phyloP scores from a whole-genome alignment of 1,140 invertebrate genomes.

The Temnothorax nylanderi region DNA sequence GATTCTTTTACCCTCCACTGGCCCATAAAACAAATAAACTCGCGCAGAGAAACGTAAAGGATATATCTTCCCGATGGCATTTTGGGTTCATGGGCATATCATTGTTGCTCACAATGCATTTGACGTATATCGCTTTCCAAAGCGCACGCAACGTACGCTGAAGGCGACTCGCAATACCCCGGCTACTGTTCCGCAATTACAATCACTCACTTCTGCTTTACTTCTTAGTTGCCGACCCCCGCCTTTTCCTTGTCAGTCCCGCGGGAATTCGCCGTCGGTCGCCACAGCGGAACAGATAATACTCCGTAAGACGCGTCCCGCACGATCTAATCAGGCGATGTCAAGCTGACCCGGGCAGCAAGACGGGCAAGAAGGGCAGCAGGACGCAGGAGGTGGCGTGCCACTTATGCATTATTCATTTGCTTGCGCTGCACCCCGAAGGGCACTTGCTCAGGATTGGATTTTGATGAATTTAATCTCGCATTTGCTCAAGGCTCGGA shows the following conservation, averaged over 20 bases:
- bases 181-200: constrained; percentile 81
- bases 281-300: constrained; percentile 30
- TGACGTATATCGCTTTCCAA: not conserved
- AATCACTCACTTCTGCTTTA: constrained; percentile 77
- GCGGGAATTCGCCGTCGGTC: constrained; percentile 2
- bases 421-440: constrained; percentile 61
- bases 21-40: no score
- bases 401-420: constrained; percentile 84
- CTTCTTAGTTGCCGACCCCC: not conserved
- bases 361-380: constrained; percentile 15
- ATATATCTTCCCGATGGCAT: not conserved
- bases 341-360: constrained; percentile 55
- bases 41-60: not conserved
- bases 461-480: constrained; percentile 86
- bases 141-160: constrained; percentile 1
- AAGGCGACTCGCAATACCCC: constrained; percentile 53
- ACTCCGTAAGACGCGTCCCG: constrained; percentile 58
- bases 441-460: constrained; percentile 80
- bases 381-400: constrained; percentile 60
- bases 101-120: not conserved
- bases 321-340: constrained; percentile 71
- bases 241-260: constrained; percentile 7
- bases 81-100: not conserved
- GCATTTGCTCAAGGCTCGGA: constrained; percentile 81
- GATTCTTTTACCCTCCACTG: not conserved